A percentile compares a stretch with the other conserved stretches of the same genome.
phyloP scores from a whole-genome alignment of 1,140 invertebrate species.

The Neuroterus valhalla region DNA sequence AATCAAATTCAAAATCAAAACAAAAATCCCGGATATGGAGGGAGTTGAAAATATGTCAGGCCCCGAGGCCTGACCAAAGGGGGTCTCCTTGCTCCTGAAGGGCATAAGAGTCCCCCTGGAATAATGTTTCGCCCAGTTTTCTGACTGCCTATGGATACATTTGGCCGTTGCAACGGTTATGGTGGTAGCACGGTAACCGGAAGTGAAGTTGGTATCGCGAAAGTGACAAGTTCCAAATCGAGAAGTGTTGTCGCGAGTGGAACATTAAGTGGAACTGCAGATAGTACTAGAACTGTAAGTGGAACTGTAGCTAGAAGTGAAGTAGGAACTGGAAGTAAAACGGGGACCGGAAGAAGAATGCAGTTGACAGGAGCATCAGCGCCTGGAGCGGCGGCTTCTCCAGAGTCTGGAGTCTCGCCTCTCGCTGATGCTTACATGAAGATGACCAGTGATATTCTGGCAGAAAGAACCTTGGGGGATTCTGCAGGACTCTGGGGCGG shows the following conservation, averaged over 20 bases:
- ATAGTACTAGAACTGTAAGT: constrained; percentile 37
- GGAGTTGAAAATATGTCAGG: constrained; percentile 32
- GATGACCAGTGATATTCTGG: constrained; percentile 91
- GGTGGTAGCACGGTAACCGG: constrained; percentile 65
- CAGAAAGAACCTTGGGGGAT: constrained; percentile 90
- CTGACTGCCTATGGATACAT: constrained; percentile 75
- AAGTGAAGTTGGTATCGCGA: constrained; percentile 56
- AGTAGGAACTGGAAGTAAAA: constrained; percentile 33
- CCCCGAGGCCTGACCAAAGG: constrained; percentile 36
- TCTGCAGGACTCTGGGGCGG: constrained; percentile 79
- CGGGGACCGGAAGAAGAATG: constrained; percentile 64
- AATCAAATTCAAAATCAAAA: not conserved
- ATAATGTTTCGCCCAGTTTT: constrained; percentile 69
- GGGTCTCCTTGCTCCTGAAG: constrained; percentile 32
- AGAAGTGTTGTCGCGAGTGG: constrained; percentile 52
- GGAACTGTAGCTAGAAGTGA: no score
- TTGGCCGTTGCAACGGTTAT: constrained; percentile 72
- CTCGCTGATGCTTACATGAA: constrained; percentile 90
- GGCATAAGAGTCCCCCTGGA: constrained; percentile 60
- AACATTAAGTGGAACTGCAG: constrained; percentile 51
- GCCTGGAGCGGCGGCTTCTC: constrained; percentile 72
- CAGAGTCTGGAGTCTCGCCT: constrained; percentile 73
- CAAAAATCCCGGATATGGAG: not conserved
- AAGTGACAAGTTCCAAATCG: constrained; percentile 49
- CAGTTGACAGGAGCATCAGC: constrained; percentile 74